These are phyloP conservation scores for Sebastes trivittatus DNA, from an alignment of 2,797 vertebrate genomes.

Conservation along the genomic window DNA sequence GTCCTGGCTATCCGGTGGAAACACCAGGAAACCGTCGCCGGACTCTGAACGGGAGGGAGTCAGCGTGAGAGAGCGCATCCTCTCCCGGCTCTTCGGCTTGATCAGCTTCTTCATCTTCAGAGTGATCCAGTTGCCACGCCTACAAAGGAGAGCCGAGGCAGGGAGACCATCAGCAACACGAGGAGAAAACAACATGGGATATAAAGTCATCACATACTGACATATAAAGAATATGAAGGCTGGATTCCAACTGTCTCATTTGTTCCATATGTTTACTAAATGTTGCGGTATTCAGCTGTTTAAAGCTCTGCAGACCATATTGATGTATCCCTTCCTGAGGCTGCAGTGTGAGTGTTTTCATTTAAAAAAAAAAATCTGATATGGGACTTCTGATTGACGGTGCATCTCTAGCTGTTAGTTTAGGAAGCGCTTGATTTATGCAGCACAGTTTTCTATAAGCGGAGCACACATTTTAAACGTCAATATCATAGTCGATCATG, in stretches of 20 bases:
- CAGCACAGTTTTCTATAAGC: not conserved
- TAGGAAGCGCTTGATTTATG: not conserved
- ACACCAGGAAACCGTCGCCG: constrained; percentile 90
- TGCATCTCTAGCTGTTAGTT: too few relatives aligned
- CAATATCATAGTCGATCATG: not conserved
- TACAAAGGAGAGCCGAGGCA: constrained; percentile 46
- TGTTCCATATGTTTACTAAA: not conserved
- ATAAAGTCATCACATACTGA: not conserved
- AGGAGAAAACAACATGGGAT: not conserved
- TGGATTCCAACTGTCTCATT: not conserved
- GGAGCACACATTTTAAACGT: not conserved
- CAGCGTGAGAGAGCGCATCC: constrained; percentile 91
- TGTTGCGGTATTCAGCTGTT: not conserved
- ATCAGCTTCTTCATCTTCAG: constrained; percentile 98
- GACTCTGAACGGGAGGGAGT: constrained; percentile 93
- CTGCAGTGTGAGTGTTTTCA: not conserved
- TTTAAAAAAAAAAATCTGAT: too few relatives aligned
- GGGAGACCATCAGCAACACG: not conserved
- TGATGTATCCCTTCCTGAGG: constrained; percentile 17
- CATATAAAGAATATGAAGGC: not conserved
- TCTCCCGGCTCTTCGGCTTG: constrained; percentile 94
- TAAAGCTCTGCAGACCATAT: constrained; percentile 44
- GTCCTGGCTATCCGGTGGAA: constrained; percentile 94
- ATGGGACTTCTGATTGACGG: too few relatives aligned
- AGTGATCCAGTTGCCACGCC: constrained; percentile 98